Conservation (phyloP, 2,888 invertebrate species). For the Lysandra coridon region DNA sequence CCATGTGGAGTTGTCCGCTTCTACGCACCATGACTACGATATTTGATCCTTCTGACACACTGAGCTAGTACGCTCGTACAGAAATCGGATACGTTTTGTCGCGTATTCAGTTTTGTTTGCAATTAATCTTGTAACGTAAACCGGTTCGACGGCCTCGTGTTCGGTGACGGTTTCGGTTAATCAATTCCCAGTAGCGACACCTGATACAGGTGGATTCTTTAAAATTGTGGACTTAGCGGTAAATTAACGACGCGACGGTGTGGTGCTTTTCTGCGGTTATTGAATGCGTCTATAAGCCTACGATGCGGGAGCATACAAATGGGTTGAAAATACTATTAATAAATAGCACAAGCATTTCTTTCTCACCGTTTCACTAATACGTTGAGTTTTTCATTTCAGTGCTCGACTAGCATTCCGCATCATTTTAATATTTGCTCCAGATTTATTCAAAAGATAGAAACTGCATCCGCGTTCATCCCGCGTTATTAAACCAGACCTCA, state of each 20-base stretch:
- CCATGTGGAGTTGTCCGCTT: constrained; percentile 48
- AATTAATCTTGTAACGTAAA: constrained; percentile 38
- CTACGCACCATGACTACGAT: constrained; percentile 58
- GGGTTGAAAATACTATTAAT: background rate
- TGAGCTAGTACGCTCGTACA: constrained; percentile 48
- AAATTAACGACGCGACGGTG: background rate
- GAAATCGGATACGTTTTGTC: constrained; percentile 37
- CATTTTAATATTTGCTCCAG: constrained; percentile 28
- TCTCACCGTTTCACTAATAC: constrained; percentile 9
- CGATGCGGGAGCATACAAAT: background rate
- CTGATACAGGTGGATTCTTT: constrained; percentile 23
- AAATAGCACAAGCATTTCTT: background rate
- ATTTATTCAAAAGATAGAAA: constrained; percentile 23
- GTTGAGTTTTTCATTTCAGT: constrained; percentile 7
- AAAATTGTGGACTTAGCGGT: constrained; percentile 8
- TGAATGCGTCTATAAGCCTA: background rate
- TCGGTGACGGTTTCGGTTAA: constrained; percentile 24
- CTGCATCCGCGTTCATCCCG: constrained; percentile 25
- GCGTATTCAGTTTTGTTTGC: constrained; percentile 36
- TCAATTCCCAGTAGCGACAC: constrained; percentile 21
- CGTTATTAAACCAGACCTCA: constrained; percentile 22
- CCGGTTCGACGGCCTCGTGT: constrained; percentile 33
- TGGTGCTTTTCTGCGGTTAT: background rate
- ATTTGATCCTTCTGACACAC: constrained; percentile 65
- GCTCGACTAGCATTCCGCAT: constrained; percentile 16